Percentiles rank a stretch among this genome's conserved stretches.
Conservation (phyloP, 1,140 invertebrate genomes). For the Ectropis grisescens region DNA sequence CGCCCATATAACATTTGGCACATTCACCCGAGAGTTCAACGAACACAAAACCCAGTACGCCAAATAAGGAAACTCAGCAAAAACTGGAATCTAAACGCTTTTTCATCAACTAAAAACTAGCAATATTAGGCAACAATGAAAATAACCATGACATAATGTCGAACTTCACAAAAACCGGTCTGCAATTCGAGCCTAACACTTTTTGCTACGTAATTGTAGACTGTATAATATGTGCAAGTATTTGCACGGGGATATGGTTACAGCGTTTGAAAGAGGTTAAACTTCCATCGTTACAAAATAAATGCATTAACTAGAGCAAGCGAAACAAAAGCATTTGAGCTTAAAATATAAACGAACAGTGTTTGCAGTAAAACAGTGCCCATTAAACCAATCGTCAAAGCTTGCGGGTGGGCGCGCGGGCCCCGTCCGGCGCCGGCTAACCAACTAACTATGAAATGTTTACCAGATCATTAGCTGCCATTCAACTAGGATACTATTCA, state of each 20-base stretch:
- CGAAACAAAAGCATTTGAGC: too few species aligned
- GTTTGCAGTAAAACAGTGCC: constrained; percentile 4
- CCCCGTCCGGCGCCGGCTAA: constrained; percentile 5
- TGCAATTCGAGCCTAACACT: constrained; percentile 5
- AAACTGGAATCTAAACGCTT: too few species aligned
- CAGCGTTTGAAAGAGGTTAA: too few species aligned
- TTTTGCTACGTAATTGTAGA: too few species aligned
- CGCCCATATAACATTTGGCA: constrained; percentile 13
- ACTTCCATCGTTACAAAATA: too few species aligned
- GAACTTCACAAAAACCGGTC: constrained; percentile 2
- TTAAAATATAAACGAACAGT: too few species aligned
- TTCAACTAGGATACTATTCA: constrained; percentile 8
- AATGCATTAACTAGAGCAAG: too few species aligned
- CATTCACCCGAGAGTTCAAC: constrained; percentile 21
- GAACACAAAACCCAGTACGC: constrained; percentile 9
- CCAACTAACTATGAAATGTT: constrained; percentile 5
- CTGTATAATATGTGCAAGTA: too few species aligned
- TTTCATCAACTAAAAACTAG: too few species aligned
- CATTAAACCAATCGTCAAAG: constrained; percentile 18
- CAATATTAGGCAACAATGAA: constrained; percentile 9
- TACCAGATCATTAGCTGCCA: constrained; percentile 1
- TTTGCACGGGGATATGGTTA: too few species aligned
- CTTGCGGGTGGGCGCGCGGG: constrained; percentile 15
- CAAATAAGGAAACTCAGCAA: constrained; percentile 8
- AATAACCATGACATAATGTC: constrained; percentile 8